phyloP scores from a whole-genome alignment of 1,140 invertebrate genomes.

The Hesperophylax magnus region DNA sequence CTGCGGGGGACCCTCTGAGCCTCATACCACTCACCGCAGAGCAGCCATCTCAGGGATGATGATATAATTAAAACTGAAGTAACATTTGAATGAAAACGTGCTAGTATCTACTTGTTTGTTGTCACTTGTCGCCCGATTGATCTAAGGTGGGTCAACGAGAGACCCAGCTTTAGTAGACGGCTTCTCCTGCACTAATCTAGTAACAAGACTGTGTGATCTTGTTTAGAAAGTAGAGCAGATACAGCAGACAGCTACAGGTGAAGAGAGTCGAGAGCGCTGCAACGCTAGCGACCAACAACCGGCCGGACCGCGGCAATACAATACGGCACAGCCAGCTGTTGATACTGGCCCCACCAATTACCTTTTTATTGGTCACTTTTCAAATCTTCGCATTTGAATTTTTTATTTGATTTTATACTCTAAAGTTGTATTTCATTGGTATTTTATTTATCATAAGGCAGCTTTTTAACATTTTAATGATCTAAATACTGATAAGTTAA shows the following conservation, averaged over 20 bases:
- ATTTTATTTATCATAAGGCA: too few species aligned
- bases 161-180: conserved; percentile 45
- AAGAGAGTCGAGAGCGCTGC: conserved; percentile 37
- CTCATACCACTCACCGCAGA: too few species aligned
- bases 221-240: conserved; percentile 57
- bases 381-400: too few species aligned
- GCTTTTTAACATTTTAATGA: too few species aligned
- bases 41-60: background rate
- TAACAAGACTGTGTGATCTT: conserved; percentile 45
- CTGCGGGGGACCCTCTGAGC: too few species aligned
- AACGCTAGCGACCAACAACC: too few species aligned
- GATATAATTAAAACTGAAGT: background rate
- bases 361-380: too few species aligned
- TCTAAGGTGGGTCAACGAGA: conserved; percentile 45
- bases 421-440: too few species aligned
- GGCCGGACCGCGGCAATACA: background rate
- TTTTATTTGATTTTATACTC: too few species aligned
- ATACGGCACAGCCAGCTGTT: too few species aligned
- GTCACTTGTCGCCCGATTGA: background rate
- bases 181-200: conserved; percentile 54
- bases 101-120: background rate
- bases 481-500: too few species aligned
- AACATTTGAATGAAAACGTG: background rate
- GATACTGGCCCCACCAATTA: too few species aligned
- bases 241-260: conserved; percentile 38